Evolutionary conservation across 1,140 invertebrate species (phyloP).

Genomic region (Mercenaria mercenaria): DNA sequence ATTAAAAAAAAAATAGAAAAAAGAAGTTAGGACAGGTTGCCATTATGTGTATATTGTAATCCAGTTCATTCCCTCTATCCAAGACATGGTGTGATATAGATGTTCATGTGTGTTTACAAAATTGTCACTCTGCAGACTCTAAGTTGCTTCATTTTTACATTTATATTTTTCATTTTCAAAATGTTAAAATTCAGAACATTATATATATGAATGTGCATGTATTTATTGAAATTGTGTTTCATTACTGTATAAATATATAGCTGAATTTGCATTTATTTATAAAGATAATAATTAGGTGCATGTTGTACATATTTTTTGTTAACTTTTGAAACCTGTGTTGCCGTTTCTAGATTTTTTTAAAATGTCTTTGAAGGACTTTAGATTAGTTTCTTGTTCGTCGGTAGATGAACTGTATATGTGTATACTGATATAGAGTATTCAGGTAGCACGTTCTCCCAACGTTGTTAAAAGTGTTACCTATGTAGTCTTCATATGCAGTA

Average conservation of each 20-base stretch:
- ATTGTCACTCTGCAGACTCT: neutral
- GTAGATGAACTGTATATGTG: neutral
- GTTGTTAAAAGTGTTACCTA: neutral
- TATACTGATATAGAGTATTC: constrained; percentile 1
- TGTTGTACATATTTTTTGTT: constrained; percentile 39
- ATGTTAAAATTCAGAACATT: neutral
- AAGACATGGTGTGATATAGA: constrained; percentile 62
- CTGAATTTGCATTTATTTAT: neutral
- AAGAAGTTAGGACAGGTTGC: constrained; percentile 35
- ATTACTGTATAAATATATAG: neutral
- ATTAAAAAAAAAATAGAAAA: constrained; percentile 40
- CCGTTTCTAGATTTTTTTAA: constrained; percentile 3
- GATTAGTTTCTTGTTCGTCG: neutral
- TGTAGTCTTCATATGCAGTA: neutral
- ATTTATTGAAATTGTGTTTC: constrained; percentile 5
- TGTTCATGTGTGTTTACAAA: neutral
- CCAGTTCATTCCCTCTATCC: constrained; percentile 62
- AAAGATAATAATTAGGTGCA: neutral
- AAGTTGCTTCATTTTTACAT: constrained; percentile 21
- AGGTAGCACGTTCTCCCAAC: neutral
- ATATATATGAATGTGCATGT: constrained; percentile 11
- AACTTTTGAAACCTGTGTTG: neutral
- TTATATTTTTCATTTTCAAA: constrained; percentile 12
- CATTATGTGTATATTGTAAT: constrained; percentile 29
- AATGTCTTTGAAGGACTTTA: neutral